phyloP scores from a whole-genome alignment of 2,113 vertebrate genomes.

The Ornithorhynchus anatinus region DNA sequence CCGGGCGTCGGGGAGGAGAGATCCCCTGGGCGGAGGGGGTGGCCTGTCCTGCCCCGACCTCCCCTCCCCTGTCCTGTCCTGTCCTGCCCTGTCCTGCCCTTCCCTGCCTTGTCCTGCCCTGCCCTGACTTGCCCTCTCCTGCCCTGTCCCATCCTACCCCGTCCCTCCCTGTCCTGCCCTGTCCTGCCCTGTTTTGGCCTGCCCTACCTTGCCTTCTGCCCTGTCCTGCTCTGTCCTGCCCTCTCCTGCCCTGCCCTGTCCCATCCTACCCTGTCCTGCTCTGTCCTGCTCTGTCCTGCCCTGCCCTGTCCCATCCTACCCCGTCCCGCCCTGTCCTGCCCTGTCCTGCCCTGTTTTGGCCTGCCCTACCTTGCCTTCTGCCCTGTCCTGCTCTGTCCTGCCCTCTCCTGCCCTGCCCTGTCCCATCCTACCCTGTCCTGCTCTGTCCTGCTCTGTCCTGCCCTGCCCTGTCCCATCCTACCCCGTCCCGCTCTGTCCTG shows the following conservation, averaged over 20 bases:
- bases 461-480: not conserved
- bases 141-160: not conserved
- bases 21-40: slow-evolving; percentile 51
- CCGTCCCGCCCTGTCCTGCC: too few species aligned
- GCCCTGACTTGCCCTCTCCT: not conserved
- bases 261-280: not conserved
- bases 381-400: not conserved
- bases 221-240: not conserved
- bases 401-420: not conserved
- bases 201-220: not conserved
- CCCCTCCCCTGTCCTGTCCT: not conserved
- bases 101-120: not conserved
- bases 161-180: not conserved
- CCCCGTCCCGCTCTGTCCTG: not conserved
- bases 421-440: not conserved
- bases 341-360: not conserved
- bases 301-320: not conserved
- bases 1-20: too few species aligned
- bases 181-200: too few species aligned
- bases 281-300: too few species aligned
- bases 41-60: not conserved
- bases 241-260: not conserved
- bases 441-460: not conserved
- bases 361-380: not conserved
- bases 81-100: not conserved